A percentile compares a stretch with the other conserved stretches of the same genome.
Conservation (phyloP, 2,888 invertebrate genomes). For the Clusia tigrina region DNA sequence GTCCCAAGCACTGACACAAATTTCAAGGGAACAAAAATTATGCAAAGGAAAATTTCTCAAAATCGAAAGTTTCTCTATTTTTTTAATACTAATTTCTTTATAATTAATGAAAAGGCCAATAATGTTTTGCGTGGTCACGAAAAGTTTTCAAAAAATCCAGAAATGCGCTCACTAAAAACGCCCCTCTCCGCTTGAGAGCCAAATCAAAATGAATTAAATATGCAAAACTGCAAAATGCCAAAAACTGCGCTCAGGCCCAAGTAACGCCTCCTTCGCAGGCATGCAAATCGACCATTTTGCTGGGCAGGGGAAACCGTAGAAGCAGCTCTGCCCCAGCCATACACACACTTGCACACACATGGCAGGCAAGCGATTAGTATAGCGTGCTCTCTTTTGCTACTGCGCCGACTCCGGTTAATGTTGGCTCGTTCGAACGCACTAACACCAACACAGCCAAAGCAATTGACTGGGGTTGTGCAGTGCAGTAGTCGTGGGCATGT, state of each 20-base stretch:
- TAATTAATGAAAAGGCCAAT: too few species aligned
- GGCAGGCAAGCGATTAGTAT: neutral
- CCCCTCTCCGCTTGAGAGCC: neutral
- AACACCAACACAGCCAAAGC: neutral
- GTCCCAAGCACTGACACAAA: too few species aligned
- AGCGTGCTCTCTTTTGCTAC: neutral
- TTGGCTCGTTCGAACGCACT: neutral
- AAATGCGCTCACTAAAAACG: too few species aligned
- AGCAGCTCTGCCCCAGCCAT: neutral
- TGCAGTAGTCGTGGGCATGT: neutral
- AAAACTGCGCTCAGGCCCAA: neutral
- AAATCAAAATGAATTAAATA: neutral
- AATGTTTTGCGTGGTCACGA: too few species aligned
- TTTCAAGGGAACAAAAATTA: too few species aligned
- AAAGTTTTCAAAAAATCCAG: too few species aligned
- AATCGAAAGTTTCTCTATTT: too few species aligned
- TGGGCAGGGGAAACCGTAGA: neutral
- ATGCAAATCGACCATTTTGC: constrained; percentile 3
- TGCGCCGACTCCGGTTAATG: neutral
- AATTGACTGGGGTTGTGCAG: neutral
- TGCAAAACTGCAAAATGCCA: neutral
- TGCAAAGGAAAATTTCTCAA: too few species aligned
- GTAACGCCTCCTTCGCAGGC: constrained; percentile 3
- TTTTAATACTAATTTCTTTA: too few species aligned
- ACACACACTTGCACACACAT: neutral